Conservation (phyloP, 2,888 invertebrate genomes). For the Chloroclysta siterata region DNA sequence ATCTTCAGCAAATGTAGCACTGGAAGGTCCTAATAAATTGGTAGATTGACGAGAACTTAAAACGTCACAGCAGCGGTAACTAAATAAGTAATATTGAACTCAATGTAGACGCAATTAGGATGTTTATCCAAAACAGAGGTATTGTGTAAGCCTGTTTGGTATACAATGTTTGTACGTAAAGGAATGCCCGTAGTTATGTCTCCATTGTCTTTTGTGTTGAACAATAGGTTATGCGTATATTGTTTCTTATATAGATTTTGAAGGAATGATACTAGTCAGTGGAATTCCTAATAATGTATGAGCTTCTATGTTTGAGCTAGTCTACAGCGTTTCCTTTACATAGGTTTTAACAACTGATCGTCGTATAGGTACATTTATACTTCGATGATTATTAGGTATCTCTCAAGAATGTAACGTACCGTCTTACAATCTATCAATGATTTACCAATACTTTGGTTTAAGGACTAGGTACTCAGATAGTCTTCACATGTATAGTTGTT, state of each 20-base stretch:
- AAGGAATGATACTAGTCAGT: constrained; percentile 26
- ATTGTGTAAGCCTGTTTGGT: constrained; percentile 59
- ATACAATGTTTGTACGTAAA: constrained; percentile 63
- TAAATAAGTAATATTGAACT: constrained; percentile 43
- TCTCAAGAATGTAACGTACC: no score
- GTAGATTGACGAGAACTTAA: constrained; percentile 16
- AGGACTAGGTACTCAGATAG: no score
- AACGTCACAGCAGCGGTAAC: constrained; percentile 18
- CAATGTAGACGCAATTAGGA: constrained; percentile 44
- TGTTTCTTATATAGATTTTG: constrained; percentile 42
- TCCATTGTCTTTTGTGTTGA: constrained; percentile 63
- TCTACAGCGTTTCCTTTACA: constrained; percentile 2
- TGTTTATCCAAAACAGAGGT: constrained; percentile 54
- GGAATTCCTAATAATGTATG: constrained; percentile 17
- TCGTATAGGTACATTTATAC: no score
- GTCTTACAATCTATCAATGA: no score
- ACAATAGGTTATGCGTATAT: constrained; percentile 49
- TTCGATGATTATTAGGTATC: no score
- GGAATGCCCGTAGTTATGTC: constrained; percentile 64
- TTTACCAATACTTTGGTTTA: no score
- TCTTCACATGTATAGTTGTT: no score
- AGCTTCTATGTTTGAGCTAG: neutral
- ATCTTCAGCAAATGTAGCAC: neutral
- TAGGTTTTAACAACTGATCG: neutral
- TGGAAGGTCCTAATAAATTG: constrained; percentile 24